A percentile compares a stretch with the other conserved stretches of the same genome.
Evolutionary conservation across 2,113 vertebrate genomes (phyloP).

Genomic region (Toxostoma redivivum): DNA sequence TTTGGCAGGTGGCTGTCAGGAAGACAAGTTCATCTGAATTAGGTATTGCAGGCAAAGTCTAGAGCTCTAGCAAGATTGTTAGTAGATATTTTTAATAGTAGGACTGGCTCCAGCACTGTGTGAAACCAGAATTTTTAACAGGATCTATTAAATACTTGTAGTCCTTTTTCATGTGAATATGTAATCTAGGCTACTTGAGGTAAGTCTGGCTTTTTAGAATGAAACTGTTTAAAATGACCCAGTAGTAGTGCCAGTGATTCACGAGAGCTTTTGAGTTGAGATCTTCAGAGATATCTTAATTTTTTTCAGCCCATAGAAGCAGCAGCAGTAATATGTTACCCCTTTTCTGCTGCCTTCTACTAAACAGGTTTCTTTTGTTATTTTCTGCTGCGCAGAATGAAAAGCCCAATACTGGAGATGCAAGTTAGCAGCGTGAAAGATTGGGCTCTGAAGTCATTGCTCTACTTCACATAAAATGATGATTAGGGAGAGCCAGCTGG

Average conservation of each 20-base stretch:
- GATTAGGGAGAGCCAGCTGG: background rate
- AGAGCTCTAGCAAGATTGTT: background rate
- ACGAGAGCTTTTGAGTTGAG: background rate
- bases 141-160: background rate
- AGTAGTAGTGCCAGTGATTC: background rate
- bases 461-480: background rate
- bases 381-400: background rate
- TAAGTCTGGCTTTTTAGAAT: background rate
- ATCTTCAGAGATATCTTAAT: background rate
- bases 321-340: background rate
- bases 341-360: background rate
- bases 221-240: background rate
- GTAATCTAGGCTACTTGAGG: background rate
- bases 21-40: slow-evolving; percentile 38
- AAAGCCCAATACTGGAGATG: background rate
- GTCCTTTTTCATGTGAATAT: slow-evolving; percentile 6
- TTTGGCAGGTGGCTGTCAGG: slow-evolving; percentile 49
- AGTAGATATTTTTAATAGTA: slow-evolving; percentile 6
- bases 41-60: background rate
- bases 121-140: slow-evolving; percentile 24
- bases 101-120: background rate
- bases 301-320: background rate
- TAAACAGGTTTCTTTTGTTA: background rate
- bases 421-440: background rate
- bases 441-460: background rate